Evolutionary conservation across 2,797 vertebrate genomes (phyloP), one percentile per base, ranked within the genome.

Genomic region (Lindbergichthys nudifrons): DNA sequence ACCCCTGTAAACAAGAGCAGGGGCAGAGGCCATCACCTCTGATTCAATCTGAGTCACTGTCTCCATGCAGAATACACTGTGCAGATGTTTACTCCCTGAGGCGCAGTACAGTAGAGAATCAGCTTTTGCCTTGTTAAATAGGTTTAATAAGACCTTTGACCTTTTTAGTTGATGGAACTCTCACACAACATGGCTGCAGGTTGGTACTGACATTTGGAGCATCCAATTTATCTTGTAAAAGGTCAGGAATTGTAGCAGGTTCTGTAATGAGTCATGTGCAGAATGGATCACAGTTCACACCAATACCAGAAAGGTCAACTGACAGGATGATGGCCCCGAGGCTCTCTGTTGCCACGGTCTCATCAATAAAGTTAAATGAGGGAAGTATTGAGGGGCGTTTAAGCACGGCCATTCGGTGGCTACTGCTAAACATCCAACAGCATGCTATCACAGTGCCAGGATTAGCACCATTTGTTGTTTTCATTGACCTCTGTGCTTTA

Each of bases 231-330:
- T 91, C 84, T 86, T 71, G 46, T 48, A 13, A 93, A 94, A 94
- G 92, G 93, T 94, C 91, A 91, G 30, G 77, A 68, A 80, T 81
- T 75, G 75, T 76, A 84, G 83, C 77, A 52, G 86, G 74, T 86
- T 89, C 70, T 75, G 57, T 83, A 90, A 92, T 86, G 87, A 91
- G 80, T 91, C 87, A 65, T 69, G 82, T 67, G 67, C 62, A 48
- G 67, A 70, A 87, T 50, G 76, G 82, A 89, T 91, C 86, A 89
- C 82, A 90, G 88, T 90, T 89, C 88, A 80, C 89, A 86, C 77
- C 84, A 63, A 85, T 79, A 81, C 62, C 26, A 62, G 75, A 93
- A 93, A 94, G 90, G 91, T 92, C 92, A 94, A 78, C 75, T 71
- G 68, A 64, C 66, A 76, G 76, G 77, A 70, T 5, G 57, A 12